Evolutionary conservation across 2,888 invertebrate species (phyloP), one percentile per base, ranked within the genome.

Genomic region (Chironomus riparius): DNA sequence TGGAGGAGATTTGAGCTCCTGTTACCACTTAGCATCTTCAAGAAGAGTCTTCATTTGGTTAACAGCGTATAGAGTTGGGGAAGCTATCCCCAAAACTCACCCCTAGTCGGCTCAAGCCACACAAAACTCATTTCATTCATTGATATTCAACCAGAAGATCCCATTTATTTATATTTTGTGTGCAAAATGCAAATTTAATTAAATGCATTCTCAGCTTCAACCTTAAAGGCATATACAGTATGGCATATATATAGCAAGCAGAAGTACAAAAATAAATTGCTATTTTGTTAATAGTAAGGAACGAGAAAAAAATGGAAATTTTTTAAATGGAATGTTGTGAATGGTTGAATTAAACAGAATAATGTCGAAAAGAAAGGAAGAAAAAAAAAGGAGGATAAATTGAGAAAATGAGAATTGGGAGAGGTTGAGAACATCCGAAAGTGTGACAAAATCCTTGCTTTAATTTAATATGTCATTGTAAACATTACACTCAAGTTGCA

Each of bases 111-210:
- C 38, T 2, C 50, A 50, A 50, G 15, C 50, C 38, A 38, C 10
- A 50, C 18, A 56, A 56, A 56, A 56, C 56, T 56, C 56, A 56
- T 56, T 56, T 56, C 56, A 38, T 38, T 38, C 38, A n/a, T 56
- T 56, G 56, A 56, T 56, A 56, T 56, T 56, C 56, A 56, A 56
- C 56, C 56, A 65, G 18, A 70, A 70, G 47, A 70, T 18, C 47
- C 21, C 47, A 70, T 70, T 47, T 56, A 56, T 47, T 70, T 47
- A 70, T 70, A 70, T 70, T 68, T 68, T 70, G 70, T 70, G 18
- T 38, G 5, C 15, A 12, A 21, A n/a, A 70, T 70, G 70, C 70
- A 70, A 70, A 70, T 70, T 70, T 70, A 70, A 70, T 70, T 70
- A 70, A 70, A 70, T 70, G 70, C 70, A 70, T 70, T 70, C 70